Conservation (phyloP, 2,113 vertebrate species). For the Porphyrio hochstetteri region DNA sequence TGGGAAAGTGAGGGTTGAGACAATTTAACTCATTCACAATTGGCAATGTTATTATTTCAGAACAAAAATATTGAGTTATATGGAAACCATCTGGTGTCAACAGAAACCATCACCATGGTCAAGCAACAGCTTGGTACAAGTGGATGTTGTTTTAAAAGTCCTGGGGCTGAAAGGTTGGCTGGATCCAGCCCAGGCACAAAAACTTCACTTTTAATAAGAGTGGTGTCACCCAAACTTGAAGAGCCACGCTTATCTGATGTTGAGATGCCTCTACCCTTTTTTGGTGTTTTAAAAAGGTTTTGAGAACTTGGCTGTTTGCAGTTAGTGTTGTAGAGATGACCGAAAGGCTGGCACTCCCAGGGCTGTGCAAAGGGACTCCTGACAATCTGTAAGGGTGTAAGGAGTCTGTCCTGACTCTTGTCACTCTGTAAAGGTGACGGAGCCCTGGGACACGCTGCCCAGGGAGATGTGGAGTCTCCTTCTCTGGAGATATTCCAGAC, state of each 20-base stretch:
- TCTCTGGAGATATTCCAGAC: too few relatives aligned
- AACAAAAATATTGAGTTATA: background rate
- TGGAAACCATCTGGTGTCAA: constrained; percentile 56
- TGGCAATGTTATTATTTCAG: constrained; percentile 28
- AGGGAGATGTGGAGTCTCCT: too few relatives aligned
- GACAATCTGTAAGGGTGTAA: background rate
- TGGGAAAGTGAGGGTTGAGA: constrained; percentile 37
- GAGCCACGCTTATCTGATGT: background rate
- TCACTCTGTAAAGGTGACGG: too few relatives aligned
- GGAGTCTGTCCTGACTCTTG: too few relatives aligned
- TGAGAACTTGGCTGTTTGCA: background rate
- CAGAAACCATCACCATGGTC: background rate
- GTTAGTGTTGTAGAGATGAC: rapidly evolving
- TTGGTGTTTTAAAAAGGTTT: background rate
- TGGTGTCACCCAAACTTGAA: rapidly evolving
- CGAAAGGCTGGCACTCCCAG: background rate
- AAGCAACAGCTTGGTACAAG: background rate
- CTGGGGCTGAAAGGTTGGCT: background rate
- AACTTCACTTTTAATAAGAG: background rate
- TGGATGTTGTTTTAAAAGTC: background rate
- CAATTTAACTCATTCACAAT: constrained; percentile 49
- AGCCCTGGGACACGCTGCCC: too few relatives aligned
- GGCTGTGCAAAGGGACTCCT: background rate
- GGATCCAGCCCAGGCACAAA: background rate
- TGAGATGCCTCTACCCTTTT: background rate